These are phyloP conservation scores for Ctenopoma multispine DNA, from an alignment of 2,797 vertebrate genomes.

Conservation along the genomic window DNA sequence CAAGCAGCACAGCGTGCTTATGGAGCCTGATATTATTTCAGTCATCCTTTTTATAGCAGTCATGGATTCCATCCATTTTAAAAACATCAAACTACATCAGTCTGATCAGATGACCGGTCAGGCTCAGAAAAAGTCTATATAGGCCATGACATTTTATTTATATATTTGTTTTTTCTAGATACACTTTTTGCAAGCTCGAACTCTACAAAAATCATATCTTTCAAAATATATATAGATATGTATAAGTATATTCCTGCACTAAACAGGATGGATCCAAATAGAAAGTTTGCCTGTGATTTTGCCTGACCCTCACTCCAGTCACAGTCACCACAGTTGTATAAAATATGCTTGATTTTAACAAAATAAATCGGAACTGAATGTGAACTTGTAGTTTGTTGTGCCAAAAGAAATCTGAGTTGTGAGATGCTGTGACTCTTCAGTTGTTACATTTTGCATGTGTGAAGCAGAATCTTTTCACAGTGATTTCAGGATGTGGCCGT, in stretches of 20 bases:
- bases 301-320: neutral
- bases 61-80: slow-evolving; percentile 56
- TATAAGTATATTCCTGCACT: no score
- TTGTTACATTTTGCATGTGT: neutral
- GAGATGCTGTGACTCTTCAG: neutral
- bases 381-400: neutral
- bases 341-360: slow-evolving; percentile 1
- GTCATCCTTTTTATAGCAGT: slow-evolving; percentile 46
- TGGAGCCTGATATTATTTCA: slow-evolving; percentile 42
- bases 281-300: neutral
- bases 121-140: neutral
- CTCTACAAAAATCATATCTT: neutral
- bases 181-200: neutral
- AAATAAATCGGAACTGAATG: neutral
- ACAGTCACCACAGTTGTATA: neutral
- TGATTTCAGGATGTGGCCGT: neutral
- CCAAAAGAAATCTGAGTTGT: neutral
- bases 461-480: neutral
- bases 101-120: slow-evolving; percentile 6
- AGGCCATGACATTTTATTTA: neutral
- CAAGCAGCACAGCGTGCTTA: slow-evolving; percentile 30
- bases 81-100: slow-evolving; percentile 36
- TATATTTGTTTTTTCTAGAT: neutral
- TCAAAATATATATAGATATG: no score
- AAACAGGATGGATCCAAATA: neutral